These are phyloP conservation scores for Neodiprion pinetum DNA, from an alignment of 1,140 invertebrate genomes.

Conservation along the genomic window DNA sequence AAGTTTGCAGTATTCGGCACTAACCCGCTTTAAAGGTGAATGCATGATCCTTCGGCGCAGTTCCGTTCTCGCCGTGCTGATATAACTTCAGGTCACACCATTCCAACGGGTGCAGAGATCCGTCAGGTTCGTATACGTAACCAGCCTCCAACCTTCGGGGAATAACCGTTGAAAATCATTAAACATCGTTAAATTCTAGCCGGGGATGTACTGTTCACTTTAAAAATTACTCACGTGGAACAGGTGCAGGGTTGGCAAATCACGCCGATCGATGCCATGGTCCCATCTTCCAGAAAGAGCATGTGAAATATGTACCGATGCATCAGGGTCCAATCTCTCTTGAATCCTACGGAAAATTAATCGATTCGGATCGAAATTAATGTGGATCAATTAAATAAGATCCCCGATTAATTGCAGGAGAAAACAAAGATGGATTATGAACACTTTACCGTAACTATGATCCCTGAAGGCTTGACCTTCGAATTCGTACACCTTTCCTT, in stretches of 20 bases:
- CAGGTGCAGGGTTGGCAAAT: conserved; percentile 72
- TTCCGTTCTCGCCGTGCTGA: conserved; percentile 72
- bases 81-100: conserved; percentile 70
- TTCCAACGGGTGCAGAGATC: conserved; percentile 63
- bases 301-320: conserved; percentile 77
- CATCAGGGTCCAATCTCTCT: conserved; percentile 74
- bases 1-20: conserved; percentile 16
- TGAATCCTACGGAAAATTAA: conserved; percentile 58
- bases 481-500: conserved; percentile 57
- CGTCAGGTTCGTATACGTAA: conserved; percentile 67
- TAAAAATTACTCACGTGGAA: conserved; percentile 57
- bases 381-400: background rate
- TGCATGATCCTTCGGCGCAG: conserved; percentile 67
- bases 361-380: conserved; percentile 9
- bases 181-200: background rate
- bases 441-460: conserved; percentile 72
- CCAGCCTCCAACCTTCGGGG: conserved; percentile 68
- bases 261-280: conserved; percentile 67
- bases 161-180: no score
- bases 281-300: conserved; percentile 70
- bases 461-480: conserved; percentile 68
- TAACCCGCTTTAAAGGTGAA: conserved; percentile 69
- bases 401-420: background rate
- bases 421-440: conserved; percentile 13
- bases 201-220: background rate